Evolutionary conservation across 2,888 invertebrate species (phyloP), one percentile per base, ranked within the genome.

Genomic region (Hylaea fasciaria): DNA sequence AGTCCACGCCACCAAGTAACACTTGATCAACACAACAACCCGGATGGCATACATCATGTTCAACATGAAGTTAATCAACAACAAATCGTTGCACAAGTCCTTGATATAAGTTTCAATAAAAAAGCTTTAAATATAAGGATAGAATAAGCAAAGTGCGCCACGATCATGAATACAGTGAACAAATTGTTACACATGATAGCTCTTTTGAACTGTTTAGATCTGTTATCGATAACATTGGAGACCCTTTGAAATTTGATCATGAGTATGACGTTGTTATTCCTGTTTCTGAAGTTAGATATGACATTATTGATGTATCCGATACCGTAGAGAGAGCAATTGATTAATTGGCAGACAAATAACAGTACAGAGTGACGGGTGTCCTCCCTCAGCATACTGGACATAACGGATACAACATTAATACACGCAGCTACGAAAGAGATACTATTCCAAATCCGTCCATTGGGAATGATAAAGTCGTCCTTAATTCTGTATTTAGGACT

Each of bases 41-140:
- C 57, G 17, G 22, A 52, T 57, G 2, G 57, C 51, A 41, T 57
- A 57, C 12, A 57, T 35, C 8, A 57, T 47, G 16, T 57, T 57
- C 13, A 57, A 45, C 3, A 16, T 44, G 9, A 52, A 57, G 22
- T 22, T 16, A 14, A 51, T 14, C 10, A 40, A 10, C 0, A 57
- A 3, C 16, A 52, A 13, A 14, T 57, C 57, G 13, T 9, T 32
- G 7, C 46, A 7, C 3, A n/a, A 35, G 4, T 47, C 32, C 0
- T 16, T 8, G 4, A 35, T 7, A 16, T 47, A 43, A 12, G 7
- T 13, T 1, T 47, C 11, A 5, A 5, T 12, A 16, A 4, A 14
- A 35, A 0, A 11, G 32, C 10, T 16, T 16, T 14, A 0, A 0
- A 10, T 16, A 35, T 16, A 11, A 47, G 0, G 1, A 16, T 14